Percentiles rank a stretch among this genome's conserved stretches.
Evolutionary conservation across 2,797 vertebrate genomes (phyloP).

Genomic region (Ibycter americanus): DNA sequence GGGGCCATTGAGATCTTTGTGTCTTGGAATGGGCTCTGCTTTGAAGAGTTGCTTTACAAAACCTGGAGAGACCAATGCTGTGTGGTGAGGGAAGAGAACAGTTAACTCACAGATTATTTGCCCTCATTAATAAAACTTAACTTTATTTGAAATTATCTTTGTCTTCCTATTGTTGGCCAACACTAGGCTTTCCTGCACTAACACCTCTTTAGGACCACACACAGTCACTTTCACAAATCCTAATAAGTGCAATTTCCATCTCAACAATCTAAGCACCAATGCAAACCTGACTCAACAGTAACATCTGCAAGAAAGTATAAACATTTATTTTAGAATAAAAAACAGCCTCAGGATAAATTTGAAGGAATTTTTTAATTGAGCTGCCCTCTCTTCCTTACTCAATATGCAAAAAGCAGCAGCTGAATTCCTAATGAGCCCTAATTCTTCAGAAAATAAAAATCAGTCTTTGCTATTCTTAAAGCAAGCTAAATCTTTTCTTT

Average conservation of each 20-base stretch:
- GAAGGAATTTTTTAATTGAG: neutral
- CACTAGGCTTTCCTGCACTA: neutral
- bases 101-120: neutral
- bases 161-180: too few species aligned
- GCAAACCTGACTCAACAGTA: neutral
- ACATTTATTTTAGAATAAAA: neutral
- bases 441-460: neutral
- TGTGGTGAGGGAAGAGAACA: neutral
- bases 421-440: neutral
- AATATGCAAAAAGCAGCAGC: neutral
- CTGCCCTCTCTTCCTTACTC: neutral
- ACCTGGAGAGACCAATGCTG: fast-evolving
- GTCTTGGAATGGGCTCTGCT: neutral
- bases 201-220: neutral
- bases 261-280: neutral
- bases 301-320: neutral
- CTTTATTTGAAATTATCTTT: neutral
- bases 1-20: neutral
- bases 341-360: neutral
- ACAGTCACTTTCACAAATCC: neutral
- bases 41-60: neutral
- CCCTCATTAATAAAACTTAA: neutral
- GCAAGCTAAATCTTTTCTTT: neutral
- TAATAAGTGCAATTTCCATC: neutral
- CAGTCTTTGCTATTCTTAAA: neutral